These are phyloP conservation scores for Tachypleus tridentatus DNA, from an alignment of 1,140 invertebrate species.

Conservation along the genomic window DNA sequence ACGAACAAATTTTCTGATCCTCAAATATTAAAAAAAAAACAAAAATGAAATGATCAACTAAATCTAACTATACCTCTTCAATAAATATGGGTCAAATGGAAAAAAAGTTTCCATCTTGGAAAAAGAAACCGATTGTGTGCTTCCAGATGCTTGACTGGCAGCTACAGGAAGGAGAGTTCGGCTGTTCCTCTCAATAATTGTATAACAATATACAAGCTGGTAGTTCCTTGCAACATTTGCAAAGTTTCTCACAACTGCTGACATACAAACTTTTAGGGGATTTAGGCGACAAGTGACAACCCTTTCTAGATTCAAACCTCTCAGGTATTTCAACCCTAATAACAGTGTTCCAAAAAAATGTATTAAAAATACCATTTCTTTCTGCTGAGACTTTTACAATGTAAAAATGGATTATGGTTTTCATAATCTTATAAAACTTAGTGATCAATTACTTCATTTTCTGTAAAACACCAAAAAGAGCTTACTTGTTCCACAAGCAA, in stretches of 20 bases:
- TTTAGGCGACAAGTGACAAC: conserved; percentile 73
- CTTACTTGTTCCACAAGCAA: too few relatives aligned
- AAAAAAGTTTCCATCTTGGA: conserved; percentile 51
- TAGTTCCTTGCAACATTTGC: conserved; percentile 68
- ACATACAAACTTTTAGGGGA: conserved; percentile 64
- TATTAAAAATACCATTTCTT: too few relatives aligned
- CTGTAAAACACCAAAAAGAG: too few relatives aligned
- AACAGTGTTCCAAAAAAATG: conserved; percentile 25
- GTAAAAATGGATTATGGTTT: too few relatives aligned
- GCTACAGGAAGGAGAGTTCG: conserved; percentile 46
- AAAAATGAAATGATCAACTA: too few relatives aligned
- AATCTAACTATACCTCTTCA: conserved; percentile 27
- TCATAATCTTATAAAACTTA: too few relatives aligned
- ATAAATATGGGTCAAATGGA: conserved; percentile 65
- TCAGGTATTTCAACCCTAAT: conserved; percentile 61
- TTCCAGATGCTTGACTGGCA: background rate
- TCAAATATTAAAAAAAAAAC: too few relatives aligned
- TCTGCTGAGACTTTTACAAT: too few relatives aligned
- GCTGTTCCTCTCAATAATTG: conserved; percentile 73
- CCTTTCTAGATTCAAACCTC: conserved; percentile 65
- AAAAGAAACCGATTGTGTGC: conserved; percentile 29
- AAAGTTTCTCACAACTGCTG: conserved; percentile 65
- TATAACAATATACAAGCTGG: conserved; percentile 82
- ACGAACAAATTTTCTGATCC: too few relatives aligned
- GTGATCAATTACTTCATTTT: too few relatives aligned